Evolutionary conservation across 2,113 vertebrate species (phyloP).

Genomic region (Herpetotheres cachinnans): DNA sequence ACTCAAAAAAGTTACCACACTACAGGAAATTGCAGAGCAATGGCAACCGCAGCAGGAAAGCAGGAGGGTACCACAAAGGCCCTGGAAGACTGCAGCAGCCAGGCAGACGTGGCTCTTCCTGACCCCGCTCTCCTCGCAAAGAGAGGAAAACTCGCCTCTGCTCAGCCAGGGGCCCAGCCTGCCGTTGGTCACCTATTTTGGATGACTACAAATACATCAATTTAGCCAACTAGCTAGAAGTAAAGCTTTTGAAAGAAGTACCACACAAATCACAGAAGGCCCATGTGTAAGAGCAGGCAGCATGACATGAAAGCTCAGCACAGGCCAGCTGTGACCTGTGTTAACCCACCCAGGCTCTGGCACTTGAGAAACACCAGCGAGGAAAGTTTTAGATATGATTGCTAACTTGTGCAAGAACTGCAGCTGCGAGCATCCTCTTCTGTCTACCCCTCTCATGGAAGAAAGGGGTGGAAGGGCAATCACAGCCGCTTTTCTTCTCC

Average conservation of each 20-base stretch:
- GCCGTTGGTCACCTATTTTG: not conserved
- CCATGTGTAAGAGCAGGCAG: not conserved
- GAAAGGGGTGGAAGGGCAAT: not conserved
- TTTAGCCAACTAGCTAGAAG: not conserved
- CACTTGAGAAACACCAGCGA: not conserved
- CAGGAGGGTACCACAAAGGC: not conserved
- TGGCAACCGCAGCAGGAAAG: not conserved
- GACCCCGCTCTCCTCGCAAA: not conserved
- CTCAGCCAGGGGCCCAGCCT: not conserved
- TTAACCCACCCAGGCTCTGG: not conserved
- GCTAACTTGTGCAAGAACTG: not conserved
- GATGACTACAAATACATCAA: not conserved
- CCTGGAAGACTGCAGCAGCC: not conserved
- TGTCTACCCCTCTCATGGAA: not conserved
- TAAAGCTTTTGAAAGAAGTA: not conserved
- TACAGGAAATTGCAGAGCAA: not conserved
- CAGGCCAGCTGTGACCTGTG: not conserved
- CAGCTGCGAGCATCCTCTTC: not conserved
- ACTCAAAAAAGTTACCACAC: not conserved
- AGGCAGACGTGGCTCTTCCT: not conserved
- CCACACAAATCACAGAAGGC: not conserved
- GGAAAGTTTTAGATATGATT: not conserved
- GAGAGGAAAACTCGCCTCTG: not conserved
- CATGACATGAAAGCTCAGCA: rapidly evolving
- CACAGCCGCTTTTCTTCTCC: not conserved